phyloP scores from a whole-genome alignment of 35 echinoderm and acorn worm species.

The Amphiura filiformis region DNA sequence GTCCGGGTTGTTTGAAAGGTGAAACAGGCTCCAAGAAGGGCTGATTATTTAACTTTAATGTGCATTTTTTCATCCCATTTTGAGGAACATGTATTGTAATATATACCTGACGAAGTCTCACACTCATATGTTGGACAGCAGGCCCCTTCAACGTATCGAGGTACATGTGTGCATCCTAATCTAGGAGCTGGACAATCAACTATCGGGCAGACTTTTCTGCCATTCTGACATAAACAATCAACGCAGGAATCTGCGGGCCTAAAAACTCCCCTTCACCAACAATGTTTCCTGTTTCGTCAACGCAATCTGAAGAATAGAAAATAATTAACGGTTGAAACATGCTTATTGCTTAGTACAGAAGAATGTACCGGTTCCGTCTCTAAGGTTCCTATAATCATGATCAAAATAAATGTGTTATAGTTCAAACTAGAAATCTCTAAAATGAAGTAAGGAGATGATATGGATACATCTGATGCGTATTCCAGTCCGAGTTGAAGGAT shows the following conservation, averaged over 20 bases:
- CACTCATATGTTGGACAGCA: slow-evolving; percentile 3
- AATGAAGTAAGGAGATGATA: too few relatives aligned
- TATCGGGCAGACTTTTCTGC: neutral
- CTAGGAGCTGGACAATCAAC: neutral
- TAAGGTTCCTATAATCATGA: too few relatives aligned
- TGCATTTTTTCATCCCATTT: neutral
- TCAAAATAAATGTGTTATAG: too few relatives aligned
- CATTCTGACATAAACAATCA: neutral
- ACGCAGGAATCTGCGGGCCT: neutral
- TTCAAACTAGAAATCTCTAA: too few relatives aligned
- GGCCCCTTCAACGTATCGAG: neutral
- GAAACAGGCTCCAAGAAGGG: neutral
- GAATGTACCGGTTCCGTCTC: too few relatives aligned
- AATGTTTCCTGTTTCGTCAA: neutral
- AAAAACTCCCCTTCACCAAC: neutral
- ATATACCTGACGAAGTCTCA: neutral
- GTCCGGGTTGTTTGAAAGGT: neutral
- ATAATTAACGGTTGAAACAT: too few relatives aligned
- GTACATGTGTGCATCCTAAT: neutral
- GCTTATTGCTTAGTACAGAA: too few relatives aligned
- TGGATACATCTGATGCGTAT: too few relatives aligned
- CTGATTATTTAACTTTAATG: neutral
- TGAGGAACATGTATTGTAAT: neutral
- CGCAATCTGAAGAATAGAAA: neutral
- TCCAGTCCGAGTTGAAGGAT: too few relatives aligned